Evolutionary conservation across 2,888 invertebrate genomes (phyloP).

Genomic region (Cosmopolites sordidus): DNA sequence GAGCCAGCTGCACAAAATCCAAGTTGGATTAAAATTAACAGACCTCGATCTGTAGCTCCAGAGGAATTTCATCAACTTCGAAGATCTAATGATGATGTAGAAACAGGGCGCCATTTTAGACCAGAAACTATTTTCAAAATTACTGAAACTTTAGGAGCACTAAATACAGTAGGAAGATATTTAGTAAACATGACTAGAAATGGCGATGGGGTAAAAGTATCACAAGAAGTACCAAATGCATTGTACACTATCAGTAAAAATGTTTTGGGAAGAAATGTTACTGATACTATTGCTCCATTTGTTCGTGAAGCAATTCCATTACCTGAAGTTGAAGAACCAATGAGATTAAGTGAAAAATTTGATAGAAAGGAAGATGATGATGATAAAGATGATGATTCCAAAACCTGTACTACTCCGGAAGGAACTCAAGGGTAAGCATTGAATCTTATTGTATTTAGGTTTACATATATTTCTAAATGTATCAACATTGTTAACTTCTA

Average conservation of each 20-base stretch:
- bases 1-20: slow-evolving; percentile 23
- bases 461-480: no score
- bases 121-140: slow-evolving; percentile 51
- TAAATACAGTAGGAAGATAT: slow-evolving; percentile 81
- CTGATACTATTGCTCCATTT: slow-evolving; percentile 74
- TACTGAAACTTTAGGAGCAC: slow-evolving; percentile 63
- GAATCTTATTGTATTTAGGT: no score
- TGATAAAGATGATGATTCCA: slow-evolving; percentile 52
- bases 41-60: slow-evolving; percentile 28
- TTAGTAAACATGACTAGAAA: slow-evolving; percentile 74
- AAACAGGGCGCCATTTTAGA: slow-evolving; percentile 43
- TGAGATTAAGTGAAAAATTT: slow-evolving; percentile 15
- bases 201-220: slow-evolving; percentile 41
- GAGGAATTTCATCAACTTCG: slow-evolving; percentile 10
- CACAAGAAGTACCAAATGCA: slow-evolving; percentile 65
- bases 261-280: slow-evolving; percentile 72
- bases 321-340: slow-evolving; percentile 28
- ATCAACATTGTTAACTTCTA: no score
- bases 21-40: slow-evolving; percentile 38
- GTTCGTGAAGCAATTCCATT: slow-evolving; percentile 51
- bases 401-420: slow-evolving; percentile 77
- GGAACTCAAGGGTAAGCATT: slow-evolving; percentile 66
- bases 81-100: slow-evolving; percentile 29
- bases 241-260: slow-evolving; percentile 77
- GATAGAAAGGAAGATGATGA: slow-evolving; percentile 39